Conservation (phyloP, 2,888 invertebrate species). For the Aspidiotus destructor region DNA sequence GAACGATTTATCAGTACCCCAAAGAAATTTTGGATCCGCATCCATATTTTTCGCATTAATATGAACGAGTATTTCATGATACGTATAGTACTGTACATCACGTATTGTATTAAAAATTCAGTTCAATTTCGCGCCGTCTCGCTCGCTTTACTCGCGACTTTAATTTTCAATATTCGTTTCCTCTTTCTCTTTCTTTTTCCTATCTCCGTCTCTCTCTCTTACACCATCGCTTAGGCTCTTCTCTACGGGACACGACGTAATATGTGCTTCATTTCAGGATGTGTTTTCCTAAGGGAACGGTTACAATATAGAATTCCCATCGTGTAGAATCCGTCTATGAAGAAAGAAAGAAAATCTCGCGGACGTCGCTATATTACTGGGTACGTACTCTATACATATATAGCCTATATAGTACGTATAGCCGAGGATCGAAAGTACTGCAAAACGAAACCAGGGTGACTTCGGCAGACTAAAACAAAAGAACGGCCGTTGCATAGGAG, state of each 20-base stretch:
- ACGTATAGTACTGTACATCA: too few species aligned
- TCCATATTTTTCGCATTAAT: too few species aligned
- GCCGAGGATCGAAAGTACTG: constrained; percentile 8
- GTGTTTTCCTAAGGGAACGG: constrained; percentile 31
- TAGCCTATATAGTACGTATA: neutral
- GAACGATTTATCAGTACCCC: too few species aligned
- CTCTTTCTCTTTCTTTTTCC: too few species aligned
- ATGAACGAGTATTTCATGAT: too few species aligned
- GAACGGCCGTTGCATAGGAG: constrained; percentile 32
- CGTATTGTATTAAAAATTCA: neutral
- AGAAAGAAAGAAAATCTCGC: constrained; percentile 6
- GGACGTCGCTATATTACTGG: constrained; percentile 18
- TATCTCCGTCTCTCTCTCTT: too few species aligned
- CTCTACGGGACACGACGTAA: constrained; percentile 14
- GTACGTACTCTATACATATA: neutral
- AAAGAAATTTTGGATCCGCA: too few species aligned
- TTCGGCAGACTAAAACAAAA: constrained; percentile 32
- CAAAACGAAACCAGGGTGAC: constrained; percentile 17
- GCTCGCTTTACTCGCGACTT: neutral
- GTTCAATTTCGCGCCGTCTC: neutral
- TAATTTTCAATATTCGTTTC: neutral
- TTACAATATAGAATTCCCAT: constrained; percentile 31
- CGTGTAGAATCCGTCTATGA: constrained; percentile 25
- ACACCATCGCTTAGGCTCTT: neutral
- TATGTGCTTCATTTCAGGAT: constrained; percentile 15